Base-by-base conservation (phyloP, 1,140 invertebrate genomes). In the Conus betulinus region DNA sequence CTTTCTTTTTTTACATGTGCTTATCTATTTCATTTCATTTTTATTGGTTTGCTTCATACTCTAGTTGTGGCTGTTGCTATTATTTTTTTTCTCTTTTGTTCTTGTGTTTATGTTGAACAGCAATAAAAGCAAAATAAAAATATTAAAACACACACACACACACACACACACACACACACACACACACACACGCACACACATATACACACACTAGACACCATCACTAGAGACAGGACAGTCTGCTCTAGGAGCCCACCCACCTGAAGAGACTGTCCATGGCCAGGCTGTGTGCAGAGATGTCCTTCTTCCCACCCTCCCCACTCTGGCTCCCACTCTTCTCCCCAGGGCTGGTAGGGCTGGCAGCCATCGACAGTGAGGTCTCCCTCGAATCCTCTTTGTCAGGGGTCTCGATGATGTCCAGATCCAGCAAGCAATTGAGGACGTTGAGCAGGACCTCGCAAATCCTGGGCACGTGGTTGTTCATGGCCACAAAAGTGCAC, bases 401-500 rank as follows among this genome's bases (percentile, higher is more conserved):
- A 3, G 53, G 83, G 15, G 91, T 93, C 84, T 95, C 93, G 71
- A 96, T 93, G 11, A 99, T 97, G 6, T 98, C 98, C 95, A 99
- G 97, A 91, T 99, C 98, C 93, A 99, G 96, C 0, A 99, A 94
- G 0, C 98, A 96, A 93, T 99, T 98, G 3, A 98, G 96, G 57
- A 99, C 96, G 93, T 98, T 99, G 0, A 99, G 95, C 89, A 99
- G 97, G 7, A 97, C 97, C 95, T 99, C 98, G 94, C 98, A 97
- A 5, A 99, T 97, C 53, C 98, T 96, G 5, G 98, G 95, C 0
- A 98, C 97, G 92, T 97, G 98, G 90, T 97, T 97, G 78, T 97
- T 96, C 90, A 98, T 96, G 2, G 98, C 97, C 13, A 98, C 97
- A 86, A 97, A 97, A 97, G 94, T 99, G 98, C 0, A 99, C 96